A percentile compares a stretch with the other conserved stretches of the same genome.
Evolutionary conservation across 2,888 invertebrate genomes (phyloP).

Genomic region (Tubiluchus corallicola): DNA sequence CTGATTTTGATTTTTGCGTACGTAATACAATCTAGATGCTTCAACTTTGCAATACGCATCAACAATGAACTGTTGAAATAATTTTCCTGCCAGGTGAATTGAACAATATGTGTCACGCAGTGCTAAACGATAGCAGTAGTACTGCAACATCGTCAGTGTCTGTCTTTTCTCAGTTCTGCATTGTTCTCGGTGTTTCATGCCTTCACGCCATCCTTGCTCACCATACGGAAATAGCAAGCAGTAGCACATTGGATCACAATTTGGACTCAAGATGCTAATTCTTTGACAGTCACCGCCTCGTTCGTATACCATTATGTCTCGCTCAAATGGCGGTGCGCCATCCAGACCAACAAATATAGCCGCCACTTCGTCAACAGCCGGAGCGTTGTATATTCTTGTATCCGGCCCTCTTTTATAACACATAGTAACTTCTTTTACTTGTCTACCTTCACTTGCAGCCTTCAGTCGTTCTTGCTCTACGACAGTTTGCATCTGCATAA

Average conservation of each 20-base stretch:
- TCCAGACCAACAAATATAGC: constrained; percentile 12
- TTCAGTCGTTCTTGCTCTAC: no score
- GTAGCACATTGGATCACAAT: constrained; percentile 5
- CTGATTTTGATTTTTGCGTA: not conserved
- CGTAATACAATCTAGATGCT: not conserved
- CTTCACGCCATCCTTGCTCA: not conserved
- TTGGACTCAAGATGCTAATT: not conserved
- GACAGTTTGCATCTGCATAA: no score
- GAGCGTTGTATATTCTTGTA: no score
- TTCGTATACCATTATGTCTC: constrained; percentile 13
- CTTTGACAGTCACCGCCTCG: not conserved
- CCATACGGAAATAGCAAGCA: not conserved
- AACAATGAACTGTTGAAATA: not conserved
- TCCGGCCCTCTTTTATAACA: no score
- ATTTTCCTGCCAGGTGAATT: not conserved
- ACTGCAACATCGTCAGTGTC: not conserved
- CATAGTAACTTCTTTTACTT: no score
- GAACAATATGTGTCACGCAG: not conserved
- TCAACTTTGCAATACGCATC: constrained; percentile 2
- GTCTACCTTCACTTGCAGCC: no score
- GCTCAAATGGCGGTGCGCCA: constrained; percentile 14
- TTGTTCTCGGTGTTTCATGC: not conserved
- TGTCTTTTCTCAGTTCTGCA: not conserved
- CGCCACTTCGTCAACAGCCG: constrained; percentile 9
- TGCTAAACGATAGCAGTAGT: not conserved